These are phyloP conservation scores for Oscheius sp. DNA, from an alignment of 2,888 invertebrate genomes.

Conservation along the genomic window DNA sequence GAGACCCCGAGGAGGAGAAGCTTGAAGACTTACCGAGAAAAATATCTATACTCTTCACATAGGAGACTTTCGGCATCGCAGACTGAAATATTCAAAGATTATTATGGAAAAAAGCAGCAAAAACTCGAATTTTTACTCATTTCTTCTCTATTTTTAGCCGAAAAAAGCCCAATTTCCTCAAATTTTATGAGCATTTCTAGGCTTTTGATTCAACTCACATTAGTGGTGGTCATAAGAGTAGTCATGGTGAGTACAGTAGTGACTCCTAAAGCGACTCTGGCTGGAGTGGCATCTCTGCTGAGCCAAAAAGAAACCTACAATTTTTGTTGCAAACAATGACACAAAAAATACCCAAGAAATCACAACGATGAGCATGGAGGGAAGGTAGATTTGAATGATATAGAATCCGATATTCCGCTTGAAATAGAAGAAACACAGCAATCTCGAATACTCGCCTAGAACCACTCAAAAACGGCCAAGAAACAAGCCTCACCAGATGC, in stretches of 20 bases:
- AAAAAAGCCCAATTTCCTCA: not conserved
- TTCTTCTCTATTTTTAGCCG: not conserved
- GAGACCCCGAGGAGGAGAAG: too few species aligned
- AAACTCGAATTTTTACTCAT: not conserved
- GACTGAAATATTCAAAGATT: slow-evolving; percentile 46
- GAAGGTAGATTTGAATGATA: slow-evolving; percentile 96
- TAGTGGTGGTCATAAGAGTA: slow-evolving; percentile 77
- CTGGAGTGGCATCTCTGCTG: slow-evolving; percentile 59
- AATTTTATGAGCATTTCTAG: not conserved
- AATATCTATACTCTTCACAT: slow-evolving; percentile 91
- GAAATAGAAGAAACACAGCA: slow-evolving; percentile 72
- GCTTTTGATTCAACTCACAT: too few species aligned
- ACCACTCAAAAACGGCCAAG: not conserved
- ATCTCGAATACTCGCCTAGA: slow-evolving; percentile 70
- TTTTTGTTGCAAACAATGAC: not conserved
- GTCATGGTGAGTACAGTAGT: slow-evolving; percentile 78
- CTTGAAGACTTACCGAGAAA: slow-evolving; percentile 73
- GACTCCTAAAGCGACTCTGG: slow-evolving; percentile 62
- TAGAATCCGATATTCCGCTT: slow-evolving; percentile 97
- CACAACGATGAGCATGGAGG: slow-evolving; percentile 75
- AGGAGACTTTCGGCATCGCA: slow-evolving; percentile 89
- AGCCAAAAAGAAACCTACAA: slow-evolving; percentile 57
- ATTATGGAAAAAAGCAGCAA: not conserved
- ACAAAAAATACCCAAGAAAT: slow-evolving; percentile 55
- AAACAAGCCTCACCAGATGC: slow-evolving; percentile 44